These are phyloP conservation scores for Stigmatopora argus DNA, from an alignment of 2,113 vertebrate genomes.

Conservation along the genomic window DNA sequence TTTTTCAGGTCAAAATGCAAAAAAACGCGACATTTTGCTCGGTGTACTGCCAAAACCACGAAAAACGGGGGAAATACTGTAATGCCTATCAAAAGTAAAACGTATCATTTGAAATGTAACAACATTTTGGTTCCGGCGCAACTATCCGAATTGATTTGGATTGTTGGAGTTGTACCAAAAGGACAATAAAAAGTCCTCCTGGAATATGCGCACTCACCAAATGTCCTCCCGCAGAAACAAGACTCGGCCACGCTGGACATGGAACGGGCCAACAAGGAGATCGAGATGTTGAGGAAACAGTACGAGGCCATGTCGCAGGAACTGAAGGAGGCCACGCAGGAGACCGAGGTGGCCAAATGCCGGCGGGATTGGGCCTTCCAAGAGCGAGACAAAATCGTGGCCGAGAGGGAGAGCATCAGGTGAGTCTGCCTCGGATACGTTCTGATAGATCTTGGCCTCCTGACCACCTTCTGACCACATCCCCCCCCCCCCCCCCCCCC, in stretches of 20 bases:
- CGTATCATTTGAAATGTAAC: neutral
- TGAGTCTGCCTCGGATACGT: conserved; percentile 33
- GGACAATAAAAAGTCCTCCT: neutral
- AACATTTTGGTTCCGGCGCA: neutral
- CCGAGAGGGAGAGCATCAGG: conserved; percentile 95
- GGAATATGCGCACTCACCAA: neutral
- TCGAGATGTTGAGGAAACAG: conserved; percentile 91
- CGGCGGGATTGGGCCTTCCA: conserved; percentile 96
- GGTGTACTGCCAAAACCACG: no score
- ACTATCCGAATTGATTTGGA: neutral
- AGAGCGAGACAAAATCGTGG: conserved; percentile 96
- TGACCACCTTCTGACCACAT: neutral
- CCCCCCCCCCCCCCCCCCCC: conserved; percentile 7
- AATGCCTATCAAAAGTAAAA: no score
- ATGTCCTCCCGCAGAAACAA: conserved; percentile 78
- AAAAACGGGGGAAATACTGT: no score
- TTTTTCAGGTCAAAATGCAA: no score
- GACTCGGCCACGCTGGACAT: conserved; percentile 91
- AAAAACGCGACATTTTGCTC: no score
- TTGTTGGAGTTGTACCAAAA: neutral
- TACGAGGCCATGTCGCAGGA: conserved; percentile 94
- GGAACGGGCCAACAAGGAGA: conserved; percentile 93
- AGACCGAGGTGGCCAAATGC: conserved; percentile 95
- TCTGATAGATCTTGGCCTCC: no score
- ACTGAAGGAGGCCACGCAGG: conserved; percentile 91